A percentile compares a stretch with the other conserved stretches of the same genome.
Evolutionary conservation across 2,888 invertebrate species (phyloP).

Genomic region (Latheticus oryzae): DNA sequence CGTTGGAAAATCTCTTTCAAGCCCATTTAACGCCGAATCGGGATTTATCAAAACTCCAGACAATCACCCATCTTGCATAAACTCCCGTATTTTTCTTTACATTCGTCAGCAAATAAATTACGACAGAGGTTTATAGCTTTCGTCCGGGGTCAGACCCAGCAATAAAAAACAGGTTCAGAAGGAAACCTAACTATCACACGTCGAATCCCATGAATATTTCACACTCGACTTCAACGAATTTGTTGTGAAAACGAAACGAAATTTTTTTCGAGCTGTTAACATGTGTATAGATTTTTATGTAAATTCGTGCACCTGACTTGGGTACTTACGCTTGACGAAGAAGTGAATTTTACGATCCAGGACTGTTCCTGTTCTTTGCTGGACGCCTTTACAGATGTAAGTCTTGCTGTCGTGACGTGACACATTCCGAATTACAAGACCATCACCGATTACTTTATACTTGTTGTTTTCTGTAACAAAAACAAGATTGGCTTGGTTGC

Average conservation of each 20-base stretch:
- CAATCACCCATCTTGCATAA: conserved; percentile 18
- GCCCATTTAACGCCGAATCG: conserved; percentile 32
- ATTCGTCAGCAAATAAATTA: conserved; percentile 30
- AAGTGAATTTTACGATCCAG: conserved; percentile 69
- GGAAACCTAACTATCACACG: conserved; percentile 25
- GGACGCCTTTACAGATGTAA: conserved; percentile 71
- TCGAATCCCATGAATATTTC: conserved; percentile 37
- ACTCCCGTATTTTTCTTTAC: conserved; percentile 14
- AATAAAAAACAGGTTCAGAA: conserved; percentile 31
- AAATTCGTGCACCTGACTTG: conserved; percentile 26
- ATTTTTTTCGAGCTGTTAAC: conserved; percentile 17
- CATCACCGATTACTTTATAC: conserved; percentile 68
- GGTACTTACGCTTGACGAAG: conserved; percentile 72
- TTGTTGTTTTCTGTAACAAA: conserved; percentile 59
- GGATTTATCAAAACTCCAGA: conserved; percentile 27
- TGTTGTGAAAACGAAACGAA: conserved; percentile 19
- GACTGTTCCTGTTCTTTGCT: conserved; percentile 68
- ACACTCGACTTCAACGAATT: conserved; percentile 9
- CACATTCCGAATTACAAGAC: conserved; percentile 70
- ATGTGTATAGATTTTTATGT: conserved; percentile 23
- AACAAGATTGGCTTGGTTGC: too few relatives aligned
- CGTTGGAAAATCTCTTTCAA: conserved; percentile 30
- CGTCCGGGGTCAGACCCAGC: conserved; percentile 18
- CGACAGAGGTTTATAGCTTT: conserved; percentile 14
- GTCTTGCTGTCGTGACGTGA: conserved; percentile 69